Evolutionary conservation across 2,888 invertebrate species (phyloP).

Genomic region (Sminthurinus aureus): DNA sequence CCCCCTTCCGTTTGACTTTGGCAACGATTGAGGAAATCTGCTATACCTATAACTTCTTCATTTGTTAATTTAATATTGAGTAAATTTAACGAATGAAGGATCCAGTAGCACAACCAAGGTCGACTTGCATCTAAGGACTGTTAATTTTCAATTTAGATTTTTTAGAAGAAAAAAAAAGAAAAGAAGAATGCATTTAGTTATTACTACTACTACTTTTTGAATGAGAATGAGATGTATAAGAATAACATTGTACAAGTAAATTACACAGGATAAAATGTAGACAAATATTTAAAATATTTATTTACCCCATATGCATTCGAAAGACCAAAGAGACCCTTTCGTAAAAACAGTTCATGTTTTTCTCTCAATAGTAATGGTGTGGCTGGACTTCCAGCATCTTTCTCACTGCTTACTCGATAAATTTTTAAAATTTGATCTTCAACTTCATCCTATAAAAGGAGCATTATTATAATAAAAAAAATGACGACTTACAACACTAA

Average conservation of each 20-base stretch:
- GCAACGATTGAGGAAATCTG: conserved; percentile 73
- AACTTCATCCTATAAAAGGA: conserved; percentile 70
- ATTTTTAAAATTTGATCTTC: conserved; percentile 69
- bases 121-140: conserved; percentile 90
- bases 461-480: too few relatives aligned
- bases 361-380: conserved; percentile 71
- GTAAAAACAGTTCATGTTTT: conserved; percentile 73
- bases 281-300: not conserved
- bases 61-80: conserved; percentile 72
- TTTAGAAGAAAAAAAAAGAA: too few relatives aligned
- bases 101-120: conserved; percentile 98
- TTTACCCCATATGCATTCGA: conserved; percentile 74
- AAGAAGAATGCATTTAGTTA: not conserved
- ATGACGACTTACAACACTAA: too few relatives aligned
- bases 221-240: not conserved
- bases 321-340: conserved; percentile 73
- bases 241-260: too few relatives aligned
- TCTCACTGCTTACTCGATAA: conserved; percentile 65
- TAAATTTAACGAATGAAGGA: conserved; percentile 85
- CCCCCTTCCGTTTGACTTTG: conserved; percentile 80
- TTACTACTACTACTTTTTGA: not conserved
- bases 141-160: too few relatives aligned
- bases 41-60: conserved; percentile 67
- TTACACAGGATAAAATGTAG: not conserved
- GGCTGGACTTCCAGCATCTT: conserved; percentile 65